phyloP scores from a whole-genome alignment of 2,113 vertebrate species.

The Grammomys surdaster region DNA sequence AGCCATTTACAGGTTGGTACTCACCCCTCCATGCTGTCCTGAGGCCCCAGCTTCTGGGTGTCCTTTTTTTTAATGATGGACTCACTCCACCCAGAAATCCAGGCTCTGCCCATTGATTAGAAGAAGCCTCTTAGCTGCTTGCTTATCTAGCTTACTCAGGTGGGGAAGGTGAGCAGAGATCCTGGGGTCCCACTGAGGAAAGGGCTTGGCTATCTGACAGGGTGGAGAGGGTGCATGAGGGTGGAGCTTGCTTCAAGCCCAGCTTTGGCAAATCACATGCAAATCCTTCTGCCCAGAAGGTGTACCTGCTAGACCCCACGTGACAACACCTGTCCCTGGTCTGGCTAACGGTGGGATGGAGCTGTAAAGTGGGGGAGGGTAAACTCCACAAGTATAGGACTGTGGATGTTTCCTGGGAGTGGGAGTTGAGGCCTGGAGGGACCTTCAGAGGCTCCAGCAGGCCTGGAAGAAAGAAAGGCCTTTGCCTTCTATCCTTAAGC shows the following conservation, averaged over 20 bases:
- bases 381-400: neutral
- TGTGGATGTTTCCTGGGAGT: neutral
- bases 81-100: neutral
- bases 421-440: neutral
- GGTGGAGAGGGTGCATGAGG: neutral
- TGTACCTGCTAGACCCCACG: neutral
- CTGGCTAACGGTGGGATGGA: neutral
- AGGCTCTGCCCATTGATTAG: neutral
- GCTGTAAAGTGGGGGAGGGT: neutral
- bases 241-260: neutral
- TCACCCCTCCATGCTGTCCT: neutral
- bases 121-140: neutral
- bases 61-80: neutral
- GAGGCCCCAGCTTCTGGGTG: neutral
- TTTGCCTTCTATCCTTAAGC: neutral
- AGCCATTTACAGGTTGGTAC: neutral
- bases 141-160: neutral
- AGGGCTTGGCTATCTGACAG: neutral
- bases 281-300: conserved; percentile 28
- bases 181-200: neutral
- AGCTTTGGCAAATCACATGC: conserved; percentile 63
- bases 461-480: neutral
- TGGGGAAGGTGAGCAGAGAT: neutral
- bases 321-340: neutral
- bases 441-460: neutral